These are phyloP conservation scores for Dipus sagitta DNA, from an alignment of 2,797 vertebrate genomes.

Conservation along the genomic window DNA sequence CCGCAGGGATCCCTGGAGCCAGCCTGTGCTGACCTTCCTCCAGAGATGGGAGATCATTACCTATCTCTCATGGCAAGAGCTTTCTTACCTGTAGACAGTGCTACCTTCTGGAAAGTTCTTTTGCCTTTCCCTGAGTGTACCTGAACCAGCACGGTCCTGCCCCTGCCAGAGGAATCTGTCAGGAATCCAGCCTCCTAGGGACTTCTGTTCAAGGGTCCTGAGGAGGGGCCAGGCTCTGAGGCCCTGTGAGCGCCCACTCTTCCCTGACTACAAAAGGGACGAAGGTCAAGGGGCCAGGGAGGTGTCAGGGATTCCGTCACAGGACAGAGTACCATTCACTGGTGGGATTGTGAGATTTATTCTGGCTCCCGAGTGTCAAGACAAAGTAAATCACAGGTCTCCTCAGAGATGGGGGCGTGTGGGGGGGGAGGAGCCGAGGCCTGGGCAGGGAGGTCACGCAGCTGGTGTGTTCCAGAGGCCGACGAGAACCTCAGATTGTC, in stretches of 20 bases:
- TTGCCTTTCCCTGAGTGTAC: neutral
- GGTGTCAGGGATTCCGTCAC: too few species aligned
- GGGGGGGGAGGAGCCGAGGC: neutral
- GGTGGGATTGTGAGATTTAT: constrained; percentile 33
- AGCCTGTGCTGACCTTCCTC: neutral
- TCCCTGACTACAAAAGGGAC: too few species aligned
- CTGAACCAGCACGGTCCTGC: neutral
- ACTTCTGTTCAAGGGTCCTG: neutral
- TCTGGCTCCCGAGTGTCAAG: neutral
- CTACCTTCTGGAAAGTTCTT: neutral
- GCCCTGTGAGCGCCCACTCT: too few species aligned
- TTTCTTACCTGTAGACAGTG: neutral
- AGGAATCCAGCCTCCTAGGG: neutral
- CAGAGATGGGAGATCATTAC: neutral
- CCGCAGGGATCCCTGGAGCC: neutral
- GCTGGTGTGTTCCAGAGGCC: neutral
- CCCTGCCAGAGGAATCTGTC: neutral
- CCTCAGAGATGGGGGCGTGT: neutral
- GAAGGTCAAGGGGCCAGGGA: too few species aligned
- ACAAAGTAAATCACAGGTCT: neutral
- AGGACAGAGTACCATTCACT: neutral
- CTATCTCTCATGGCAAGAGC: accelerated
- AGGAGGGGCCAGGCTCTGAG: neutral
- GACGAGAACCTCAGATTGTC: neutral
- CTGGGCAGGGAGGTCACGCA: neutral